Conservation (phyloP, 2,888 invertebrate species). For the Chironomus riparius region DNA sequence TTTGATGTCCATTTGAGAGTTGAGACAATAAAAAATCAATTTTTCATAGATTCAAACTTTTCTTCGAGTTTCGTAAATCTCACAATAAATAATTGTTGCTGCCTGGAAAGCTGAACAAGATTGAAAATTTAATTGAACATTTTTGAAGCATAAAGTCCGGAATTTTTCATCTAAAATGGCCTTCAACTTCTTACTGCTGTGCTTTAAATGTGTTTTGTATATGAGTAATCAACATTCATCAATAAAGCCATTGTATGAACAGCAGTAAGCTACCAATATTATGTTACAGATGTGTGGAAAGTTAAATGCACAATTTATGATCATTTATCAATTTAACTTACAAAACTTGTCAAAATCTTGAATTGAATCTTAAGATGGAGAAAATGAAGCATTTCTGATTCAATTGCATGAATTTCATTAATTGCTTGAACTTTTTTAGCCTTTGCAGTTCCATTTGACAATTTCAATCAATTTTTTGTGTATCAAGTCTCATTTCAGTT, state of each 20-base stretch:
- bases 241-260: neutral
- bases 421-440: neutral
- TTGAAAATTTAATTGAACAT: neutral
- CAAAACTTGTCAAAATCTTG: neutral
- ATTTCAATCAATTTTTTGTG: neutral
- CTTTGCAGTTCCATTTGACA: neutral
- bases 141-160: neutral
- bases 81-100: neutral
- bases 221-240: neutral
- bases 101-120: neutral
- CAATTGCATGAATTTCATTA: too few species aligned
- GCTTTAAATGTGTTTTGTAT: neutral
- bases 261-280: neutral
- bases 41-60: neutral
- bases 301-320: neutral
- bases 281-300: neutral
- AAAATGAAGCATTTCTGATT: too few species aligned
- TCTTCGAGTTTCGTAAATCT: neutral
- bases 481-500: too few species aligned
- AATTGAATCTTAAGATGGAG: too few species aligned
- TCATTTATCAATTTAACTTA: neutral
- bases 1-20: neutral
- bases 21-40: neutral
- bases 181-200: neutral
- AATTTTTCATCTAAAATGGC: neutral